Evolutionary conservation across 2,888 invertebrate species (phyloP), one percentile per base, ranked within the genome.

Genomic region (Monochamus alternatus): DNA sequence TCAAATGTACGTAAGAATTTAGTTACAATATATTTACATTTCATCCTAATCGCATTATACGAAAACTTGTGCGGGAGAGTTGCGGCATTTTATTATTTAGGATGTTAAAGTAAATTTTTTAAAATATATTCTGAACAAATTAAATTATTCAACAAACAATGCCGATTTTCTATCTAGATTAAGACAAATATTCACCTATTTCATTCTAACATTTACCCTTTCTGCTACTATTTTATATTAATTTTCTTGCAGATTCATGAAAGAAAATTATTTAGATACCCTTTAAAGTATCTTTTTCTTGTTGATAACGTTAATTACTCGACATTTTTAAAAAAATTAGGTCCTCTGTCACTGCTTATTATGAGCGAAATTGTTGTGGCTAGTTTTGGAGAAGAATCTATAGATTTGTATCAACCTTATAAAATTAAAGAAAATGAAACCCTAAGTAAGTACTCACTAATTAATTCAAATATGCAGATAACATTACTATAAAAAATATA

Each of bases 291-390:
- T 47, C 59, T 78, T 47, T 69, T 79, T 67, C 44, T 78, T 9
- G 22, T 77, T 12, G 47, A 75, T 9, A 51, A 30, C 52, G n/a
- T 10, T 8, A 10, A 71, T n/a, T 67, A 72, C 32, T 9, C 51
- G 8, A 38, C 9, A 9, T 58, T 79, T 47, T 22, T 79, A 7
- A 14, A 63, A 69, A 30, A 52, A 2, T 22, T 77, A 22, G 47
- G 71, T 62, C 9, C 62, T 12, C 71, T 38, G 32, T 44, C 58
- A 4, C 62, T 80, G 32, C 60, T 76, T 32, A 73, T 75, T 9
- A 72, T 72, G 76, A 76, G 78, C 62, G 76, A 80, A 38, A 32
- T 78, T 51, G 55, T 77, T 4, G 32, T 76, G 31, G 80, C 76
- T 8, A 14, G 14, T 30, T 68, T 78, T 62, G 68, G 58, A 9